Conservation (phyloP, 2,888 invertebrate species). For the Euzophera pinguis region DNA sequence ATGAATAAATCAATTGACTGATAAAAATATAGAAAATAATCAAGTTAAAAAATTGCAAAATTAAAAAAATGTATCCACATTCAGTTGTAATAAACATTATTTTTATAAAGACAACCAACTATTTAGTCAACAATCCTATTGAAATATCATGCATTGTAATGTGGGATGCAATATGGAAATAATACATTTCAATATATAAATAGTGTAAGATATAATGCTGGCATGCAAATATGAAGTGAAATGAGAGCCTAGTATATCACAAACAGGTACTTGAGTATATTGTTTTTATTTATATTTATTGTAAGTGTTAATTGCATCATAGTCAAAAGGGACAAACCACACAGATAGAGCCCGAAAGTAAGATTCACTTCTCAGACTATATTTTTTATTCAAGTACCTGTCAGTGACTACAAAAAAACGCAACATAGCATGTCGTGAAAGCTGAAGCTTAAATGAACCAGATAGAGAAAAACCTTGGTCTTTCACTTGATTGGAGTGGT, state of each 20-base stretch:
- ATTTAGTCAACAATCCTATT: not conserved
- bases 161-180: not conserved
- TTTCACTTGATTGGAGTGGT: conserved; percentile 76
- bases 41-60: too few relatives aligned
- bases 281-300: too few relatives aligned
- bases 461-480: conserved; percentile 75
- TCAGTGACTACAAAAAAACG: conserved; percentile 58
- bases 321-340: too few relatives aligned
- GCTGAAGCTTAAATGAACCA: conserved; percentile 51
- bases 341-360: too few relatives aligned
- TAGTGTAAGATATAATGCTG: not conserved
- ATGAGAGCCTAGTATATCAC: conserved; percentile 1
- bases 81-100: too few relatives aligned
- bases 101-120: too few relatives aligned
- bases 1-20: too few relatives aligned
- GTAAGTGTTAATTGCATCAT: too few relatives aligned
- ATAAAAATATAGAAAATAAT: too few relatives aligned
- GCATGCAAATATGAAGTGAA: conserved; percentile 6
- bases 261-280: not conserved
- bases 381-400: conserved; percentile 26
- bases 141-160: too few relatives aligned
- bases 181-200: not conserved
- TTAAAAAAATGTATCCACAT: too few relatives aligned
- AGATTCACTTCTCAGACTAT: too few relatives aligned
- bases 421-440: conserved; percentile 59